Evolutionary conservation across 2,113 vertebrate species (phyloP).

Genomic region (Tinamus guttatus): DNA sequence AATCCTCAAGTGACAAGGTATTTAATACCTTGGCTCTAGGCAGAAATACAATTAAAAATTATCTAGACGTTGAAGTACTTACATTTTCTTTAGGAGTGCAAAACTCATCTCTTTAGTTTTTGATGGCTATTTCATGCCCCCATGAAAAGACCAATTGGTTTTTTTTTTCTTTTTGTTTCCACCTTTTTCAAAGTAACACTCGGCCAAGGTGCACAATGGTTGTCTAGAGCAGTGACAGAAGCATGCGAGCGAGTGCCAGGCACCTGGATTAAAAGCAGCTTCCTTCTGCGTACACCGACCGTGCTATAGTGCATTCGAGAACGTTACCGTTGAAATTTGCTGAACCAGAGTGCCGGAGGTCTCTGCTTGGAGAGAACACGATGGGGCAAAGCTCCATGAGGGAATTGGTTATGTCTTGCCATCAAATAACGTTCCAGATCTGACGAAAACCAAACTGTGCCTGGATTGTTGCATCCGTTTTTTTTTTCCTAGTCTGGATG

Average conservation of each 20-base stretch:
- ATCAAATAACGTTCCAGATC: slow-evolving; percentile 26
- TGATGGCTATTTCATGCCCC: neutral
- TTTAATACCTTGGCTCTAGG: slow-evolving; percentile 77
- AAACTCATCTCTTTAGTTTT: slow-evolving; percentile 64
- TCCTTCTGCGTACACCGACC: rapidly evolving
- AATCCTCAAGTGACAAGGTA: slow-evolving; percentile 74
- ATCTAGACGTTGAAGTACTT: slow-evolving; percentile 69
- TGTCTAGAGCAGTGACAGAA: neutral
- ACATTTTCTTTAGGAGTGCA: slow-evolving; percentile 67
- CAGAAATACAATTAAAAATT: slow-evolving; percentile 61
- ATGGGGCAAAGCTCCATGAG: neutral
- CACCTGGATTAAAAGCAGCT: neutral
- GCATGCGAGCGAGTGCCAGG: neutral
- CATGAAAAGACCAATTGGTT: neutral
- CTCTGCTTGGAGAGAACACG: neutral
- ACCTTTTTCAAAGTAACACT: neutral
- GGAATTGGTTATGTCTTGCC: neutral
- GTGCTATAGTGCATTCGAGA: neutral
- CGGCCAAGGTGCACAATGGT: neutral
- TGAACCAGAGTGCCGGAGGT: neutral
- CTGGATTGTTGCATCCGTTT: slow-evolving; percentile 1
- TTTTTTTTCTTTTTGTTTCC: neutral
- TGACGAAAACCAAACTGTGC: neutral
- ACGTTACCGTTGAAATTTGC: neutral
- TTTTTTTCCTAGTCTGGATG: neutral